Evolutionary conservation across 2,113 vertebrate genomes (phyloP).

Genomic region (Genyomyrus donnyi): DNA sequence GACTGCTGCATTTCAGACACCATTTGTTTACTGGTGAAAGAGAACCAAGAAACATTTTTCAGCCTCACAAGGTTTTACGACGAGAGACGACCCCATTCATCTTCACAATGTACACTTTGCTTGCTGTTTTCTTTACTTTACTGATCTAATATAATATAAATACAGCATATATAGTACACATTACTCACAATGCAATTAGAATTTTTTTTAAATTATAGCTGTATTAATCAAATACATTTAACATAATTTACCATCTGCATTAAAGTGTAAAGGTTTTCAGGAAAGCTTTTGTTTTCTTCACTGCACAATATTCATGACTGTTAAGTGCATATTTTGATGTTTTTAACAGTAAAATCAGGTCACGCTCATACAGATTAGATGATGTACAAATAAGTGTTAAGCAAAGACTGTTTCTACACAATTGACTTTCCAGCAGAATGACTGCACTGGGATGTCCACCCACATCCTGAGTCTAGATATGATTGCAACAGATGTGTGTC

Average conservation of each 20-base stretch:
- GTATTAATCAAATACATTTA: not conserved
- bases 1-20: not conserved
- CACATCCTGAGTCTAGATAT: slow-evolving; percentile 16
- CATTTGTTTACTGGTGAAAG: not conserved
- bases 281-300: not conserved
- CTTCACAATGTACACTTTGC: not conserved
- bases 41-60: not conserved
- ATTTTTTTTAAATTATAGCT: not conserved
- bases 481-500: slow-evolving; percentile 17
- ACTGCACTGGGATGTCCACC: not conserved
- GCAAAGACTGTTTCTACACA: not conserved
- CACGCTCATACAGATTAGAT: not conserved
- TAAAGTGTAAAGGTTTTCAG: not conserved
- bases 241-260: not conserved
- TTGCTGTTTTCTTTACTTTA: not conserved
- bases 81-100: not conserved
- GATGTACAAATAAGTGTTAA: not conserved
- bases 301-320: not conserved
- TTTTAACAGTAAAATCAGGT: not conserved
- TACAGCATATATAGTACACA: not conserved
- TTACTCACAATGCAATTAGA: not conserved
- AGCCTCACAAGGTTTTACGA: not conserved
- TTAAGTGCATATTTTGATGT: not conserved
- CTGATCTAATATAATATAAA: not conserved
- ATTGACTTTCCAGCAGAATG: not conserved